phyloP scores from a whole-genome alignment of 2,113 vertebrate species.

The Cairina moschata region DNA sequence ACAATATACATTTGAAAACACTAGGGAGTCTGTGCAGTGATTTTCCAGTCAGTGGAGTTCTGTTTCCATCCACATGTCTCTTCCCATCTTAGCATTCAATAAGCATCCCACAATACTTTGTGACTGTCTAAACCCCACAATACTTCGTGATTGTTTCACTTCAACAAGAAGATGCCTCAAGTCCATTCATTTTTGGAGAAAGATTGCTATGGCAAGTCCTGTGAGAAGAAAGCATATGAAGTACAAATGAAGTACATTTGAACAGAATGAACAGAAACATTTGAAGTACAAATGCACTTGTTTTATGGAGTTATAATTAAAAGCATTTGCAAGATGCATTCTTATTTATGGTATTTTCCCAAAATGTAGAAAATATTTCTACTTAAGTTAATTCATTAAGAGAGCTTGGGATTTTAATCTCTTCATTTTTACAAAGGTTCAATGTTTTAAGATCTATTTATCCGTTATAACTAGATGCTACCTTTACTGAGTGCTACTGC shows the following conservation, averaged over 20 bases:
- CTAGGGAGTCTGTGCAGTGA: neutral
- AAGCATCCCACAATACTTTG: neutral
- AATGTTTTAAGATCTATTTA: neutral
- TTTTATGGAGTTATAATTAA: neutral
- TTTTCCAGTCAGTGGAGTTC: neutral
- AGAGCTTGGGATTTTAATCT: neutral
- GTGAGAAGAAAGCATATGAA: neutral
- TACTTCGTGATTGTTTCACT: neutral
- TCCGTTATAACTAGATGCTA: neutral
- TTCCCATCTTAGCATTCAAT: neutral
- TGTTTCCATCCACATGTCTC: accelerated
- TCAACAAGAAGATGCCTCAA: neutral
- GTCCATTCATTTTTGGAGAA: neutral
- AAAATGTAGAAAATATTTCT: neutral
- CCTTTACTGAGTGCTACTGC: neutral
- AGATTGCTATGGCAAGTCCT: neutral
- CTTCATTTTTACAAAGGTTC: neutral
- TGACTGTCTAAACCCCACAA: neutral
- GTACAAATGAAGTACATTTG: too few relatives aligned
- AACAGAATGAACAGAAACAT: too few relatives aligned
- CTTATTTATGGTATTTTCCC: neutral
- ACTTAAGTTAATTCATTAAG: neutral
- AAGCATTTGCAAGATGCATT: neutral
- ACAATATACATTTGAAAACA: neutral
- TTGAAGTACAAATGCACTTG: neutral